Base-by-base conservation (phyloP, 2,113 vertebrate species). In the Cyprinodon brontotheroides region DNA sequence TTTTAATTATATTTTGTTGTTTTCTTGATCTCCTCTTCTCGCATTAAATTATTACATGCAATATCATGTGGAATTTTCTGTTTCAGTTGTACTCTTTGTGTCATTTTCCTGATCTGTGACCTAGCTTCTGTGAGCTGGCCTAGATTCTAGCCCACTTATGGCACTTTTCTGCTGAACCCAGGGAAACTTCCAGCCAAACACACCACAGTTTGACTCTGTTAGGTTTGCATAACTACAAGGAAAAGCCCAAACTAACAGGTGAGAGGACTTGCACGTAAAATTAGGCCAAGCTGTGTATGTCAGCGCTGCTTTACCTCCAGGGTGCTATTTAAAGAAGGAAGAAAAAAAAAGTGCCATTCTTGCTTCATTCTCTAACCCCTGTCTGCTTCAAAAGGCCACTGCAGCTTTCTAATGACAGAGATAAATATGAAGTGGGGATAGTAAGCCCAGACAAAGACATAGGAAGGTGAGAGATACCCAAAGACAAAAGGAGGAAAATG, bases 141-240 rank as follows among this genome's bases (percentile, higher is more conserved):
- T 88, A 92, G 61, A 88, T 89, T 89, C 66, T 81, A 90, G 79
- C 83, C 89, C 82, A 86, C 64, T 89, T 89, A 85, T 22, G 5
- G 47, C 40, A 63, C 66, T 63, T 70, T 71, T 75, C 37, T 63
- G 79, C 84, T 87, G 81, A 89, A 81, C 70, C 81, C 47, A 79
- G 75, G 71, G 53, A 70, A 82, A 77, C 15, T 1, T 45, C 22
- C 69, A 76, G 65, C 38, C 41, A 66, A 72, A 40, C 38, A 3
- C 4, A 77, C 65, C 0, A 29, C 37, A 47, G 77, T 82, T 57
- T 65, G 72, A 66, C 63, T 80, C 63, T 66, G 57, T 66, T 80
- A 77, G 40, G 67, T 73, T 61, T 86, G 70, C 72, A 68, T 64
- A 22, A 74, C 64, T 59, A 59, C 39, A 41, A 67, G 43, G 68